phyloP scores from a whole-genome alignment of 2,888 invertebrate genomes.

The Melolontha melolontha region DNA sequence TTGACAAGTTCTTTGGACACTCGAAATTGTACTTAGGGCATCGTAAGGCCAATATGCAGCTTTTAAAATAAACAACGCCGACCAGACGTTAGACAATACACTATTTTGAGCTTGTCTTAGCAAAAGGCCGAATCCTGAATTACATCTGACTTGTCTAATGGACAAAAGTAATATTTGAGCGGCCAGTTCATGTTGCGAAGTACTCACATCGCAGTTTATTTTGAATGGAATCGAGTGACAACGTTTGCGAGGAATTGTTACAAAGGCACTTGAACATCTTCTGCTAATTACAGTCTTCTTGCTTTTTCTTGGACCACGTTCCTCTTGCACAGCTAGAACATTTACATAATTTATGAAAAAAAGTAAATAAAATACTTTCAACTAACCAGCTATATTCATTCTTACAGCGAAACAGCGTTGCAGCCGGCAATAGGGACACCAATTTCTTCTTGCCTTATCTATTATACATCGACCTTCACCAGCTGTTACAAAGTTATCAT shows the following conservation, averaged over 20 bases:
- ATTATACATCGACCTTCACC: slow-evolving; percentile 80
- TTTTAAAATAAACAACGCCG: slow-evolving; percentile 70
- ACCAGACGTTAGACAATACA: slow-evolving; percentile 71
- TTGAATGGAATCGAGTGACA: slow-evolving; percentile 31
- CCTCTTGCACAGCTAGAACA: slow-evolving; percentile 82
- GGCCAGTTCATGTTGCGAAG: slow-evolving; percentile 68
- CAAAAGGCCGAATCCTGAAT: slow-evolving; percentile 68
- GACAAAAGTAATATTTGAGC: slow-evolving; percentile 72
- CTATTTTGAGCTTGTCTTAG: slow-evolving; percentile 68
- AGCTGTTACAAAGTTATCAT: slow-evolving; percentile 64
- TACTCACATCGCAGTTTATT: slow-evolving; percentile 39
- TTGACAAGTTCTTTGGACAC: slow-evolving; percentile 51
- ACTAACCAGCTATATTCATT: slow-evolving; percentile 81
- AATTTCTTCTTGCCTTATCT: slow-evolving; percentile 86
- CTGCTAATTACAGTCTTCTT: slow-evolving; percentile 50
- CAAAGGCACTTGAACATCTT: slow-evolving; percentile 39
- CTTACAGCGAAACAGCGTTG: slow-evolving; percentile 81
- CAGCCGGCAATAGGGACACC: slow-evolving; percentile 88
- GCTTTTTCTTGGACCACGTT: slow-evolving; percentile 79
- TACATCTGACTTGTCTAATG: slow-evolving; percentile 70
- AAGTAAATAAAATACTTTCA: neutral
- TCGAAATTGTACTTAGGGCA: slow-evolving; percentile 61
- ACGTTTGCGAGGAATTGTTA: slow-evolving; percentile 21
- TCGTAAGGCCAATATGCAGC: slow-evolving; percentile 71
- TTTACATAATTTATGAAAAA: neutral